Conservation (phyloP, 2,113 vertebrate genomes). For the Oryzias woworae region DNA sequence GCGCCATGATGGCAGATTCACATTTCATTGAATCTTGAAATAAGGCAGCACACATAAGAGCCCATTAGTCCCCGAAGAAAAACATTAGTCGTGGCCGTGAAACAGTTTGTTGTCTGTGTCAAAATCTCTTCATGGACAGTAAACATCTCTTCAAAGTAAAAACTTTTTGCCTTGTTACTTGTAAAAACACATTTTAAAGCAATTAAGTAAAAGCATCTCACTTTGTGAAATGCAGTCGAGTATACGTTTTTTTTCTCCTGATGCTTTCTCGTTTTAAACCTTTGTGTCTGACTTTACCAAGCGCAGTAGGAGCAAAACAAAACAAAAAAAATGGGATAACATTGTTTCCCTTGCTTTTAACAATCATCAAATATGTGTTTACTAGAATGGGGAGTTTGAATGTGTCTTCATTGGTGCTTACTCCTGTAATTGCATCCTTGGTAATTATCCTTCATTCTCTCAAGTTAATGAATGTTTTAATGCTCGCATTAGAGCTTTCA, state of each 20-base stretch:
- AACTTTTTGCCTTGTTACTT: conserved; percentile 15
- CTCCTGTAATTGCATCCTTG: conserved; percentile 70
- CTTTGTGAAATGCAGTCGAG: neutral
- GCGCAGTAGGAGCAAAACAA: neutral
- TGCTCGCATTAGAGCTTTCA: conserved; percentile 77
- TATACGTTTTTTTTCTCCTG: neutral
- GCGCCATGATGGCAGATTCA: conserved; percentile 51
- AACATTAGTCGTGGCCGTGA: conserved; percentile 49
- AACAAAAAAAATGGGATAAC: neutral
- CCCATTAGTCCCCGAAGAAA: conserved; percentile 64
- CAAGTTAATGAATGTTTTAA: conserved; percentile 78
- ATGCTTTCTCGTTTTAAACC: neutral
- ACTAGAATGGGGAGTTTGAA: conserved; percentile 52
- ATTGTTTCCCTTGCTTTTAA: conserved; percentile 17
- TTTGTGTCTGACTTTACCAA: neutral
- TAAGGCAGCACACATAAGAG: conserved; percentile 64
- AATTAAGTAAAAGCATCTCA: neutral
- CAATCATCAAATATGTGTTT: conserved; percentile 47
- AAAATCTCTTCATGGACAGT: conserved; percentile 37
- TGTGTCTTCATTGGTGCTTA: conserved; percentile 61
- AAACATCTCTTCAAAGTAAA: conserved; percentile 42
- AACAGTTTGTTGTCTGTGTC: conserved; percentile 15
- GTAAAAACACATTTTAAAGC: conserved; percentile 8
- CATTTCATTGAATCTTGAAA: conserved; percentile 58
- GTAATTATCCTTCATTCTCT: conserved; percentile 75